Base-by-base conservation (phyloP, 2,797 vertebrate species). In the Lophotriccus pileatus region DNA sequence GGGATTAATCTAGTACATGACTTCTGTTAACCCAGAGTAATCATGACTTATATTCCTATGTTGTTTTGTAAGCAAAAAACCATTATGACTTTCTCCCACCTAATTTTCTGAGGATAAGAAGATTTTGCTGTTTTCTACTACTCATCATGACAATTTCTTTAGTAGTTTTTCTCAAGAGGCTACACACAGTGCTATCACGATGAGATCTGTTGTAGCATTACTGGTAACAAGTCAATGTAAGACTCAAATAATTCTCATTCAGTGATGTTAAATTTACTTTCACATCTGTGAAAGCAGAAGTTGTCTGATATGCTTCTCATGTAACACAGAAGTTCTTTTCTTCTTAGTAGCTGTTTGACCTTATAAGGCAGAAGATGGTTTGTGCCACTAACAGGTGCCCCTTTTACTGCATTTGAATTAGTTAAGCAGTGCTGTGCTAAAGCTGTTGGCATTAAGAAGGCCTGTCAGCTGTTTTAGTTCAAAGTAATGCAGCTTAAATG, bases 401-500 rank as follows among this genome's bases (percentile, higher is more conserved):
- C 56, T 62, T 96, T 68, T 59, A 46, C 58, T 63, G 52, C 75
- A 56, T 56, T 32, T 30, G 50, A 94, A 78, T 64, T 34, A 74
- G 50, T 77, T 86, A 69, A 89, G 28, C 49, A 83, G 30, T 59
- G 60, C 37, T 19, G 24, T 82, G 56, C 46, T 88, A 89, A 92
- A 84, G 59, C 63, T 94, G 30, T 69, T 77, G 79, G 64, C 76
- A 52, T 94, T 76, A 92, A 63, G 66, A 84, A 90, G 39, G 76
- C 36, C 79, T 95, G 74, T 93, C 87, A 93, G 84, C 56, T 93
- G 82, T 53, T 84, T 95, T 87, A 94, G 84, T 81, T 75, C 62
- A 84, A 97, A 96, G 90, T 70, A 93, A 93, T 93, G 75, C 73
- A 88, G 78, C 63, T 96, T 93, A 97, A 96, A 94, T 94, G 89